A percentile compares a stretch with the other conserved stretches of the same genome.
Conservation (phyloP, 2,888 invertebrate species). For the Corythucha ciliata region DNA sequence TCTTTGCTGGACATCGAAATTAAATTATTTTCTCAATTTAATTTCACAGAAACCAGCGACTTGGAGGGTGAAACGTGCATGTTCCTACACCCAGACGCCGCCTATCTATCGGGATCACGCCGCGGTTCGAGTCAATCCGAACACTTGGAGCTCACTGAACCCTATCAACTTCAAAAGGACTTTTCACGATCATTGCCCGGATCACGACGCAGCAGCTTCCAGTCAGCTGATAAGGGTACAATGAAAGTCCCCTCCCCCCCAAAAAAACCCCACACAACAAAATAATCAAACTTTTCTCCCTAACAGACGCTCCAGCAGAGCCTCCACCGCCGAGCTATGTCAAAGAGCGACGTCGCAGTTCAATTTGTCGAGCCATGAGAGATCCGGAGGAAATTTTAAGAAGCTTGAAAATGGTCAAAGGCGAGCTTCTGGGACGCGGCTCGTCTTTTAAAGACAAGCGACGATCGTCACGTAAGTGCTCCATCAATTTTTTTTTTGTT, state of each 20-base stretch:
- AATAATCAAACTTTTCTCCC: not conserved
- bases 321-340: constrained; percentile 46
- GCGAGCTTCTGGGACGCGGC: constrained; percentile 64
- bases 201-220: constrained; percentile 74
- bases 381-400: constrained; percentile 78
- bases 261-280: not conserved
- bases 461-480: constrained; percentile 60
- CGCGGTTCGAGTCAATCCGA: constrained; percentile 85
- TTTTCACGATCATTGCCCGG: constrained; percentile 78
- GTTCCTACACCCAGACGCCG: constrained; percentile 76
- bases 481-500: too few relatives aligned
- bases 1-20: too few relatives aligned
- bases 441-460: constrained; percentile 59
- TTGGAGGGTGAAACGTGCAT: constrained; percentile 41
- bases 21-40: too few relatives aligned
- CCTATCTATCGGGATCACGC: constrained; percentile 64
- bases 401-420: constrained; percentile 69
- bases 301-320: constrained; percentile 39
- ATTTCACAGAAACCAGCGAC: constrained; percentile 27
- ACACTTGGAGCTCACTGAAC: constrained; percentile 69
- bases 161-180: constrained; percentile 72
- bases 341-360: constrained; percentile 67
- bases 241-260: too few relatives aligned
- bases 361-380: constrained; percentile 59
- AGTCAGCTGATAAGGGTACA: constrained; percentile 44